Percentiles rank a stretch among this genome's conserved stretches.
phyloP scores from a whole-genome alignment of 1,140 invertebrate species.

The Solenopsis invicta region DNA sequence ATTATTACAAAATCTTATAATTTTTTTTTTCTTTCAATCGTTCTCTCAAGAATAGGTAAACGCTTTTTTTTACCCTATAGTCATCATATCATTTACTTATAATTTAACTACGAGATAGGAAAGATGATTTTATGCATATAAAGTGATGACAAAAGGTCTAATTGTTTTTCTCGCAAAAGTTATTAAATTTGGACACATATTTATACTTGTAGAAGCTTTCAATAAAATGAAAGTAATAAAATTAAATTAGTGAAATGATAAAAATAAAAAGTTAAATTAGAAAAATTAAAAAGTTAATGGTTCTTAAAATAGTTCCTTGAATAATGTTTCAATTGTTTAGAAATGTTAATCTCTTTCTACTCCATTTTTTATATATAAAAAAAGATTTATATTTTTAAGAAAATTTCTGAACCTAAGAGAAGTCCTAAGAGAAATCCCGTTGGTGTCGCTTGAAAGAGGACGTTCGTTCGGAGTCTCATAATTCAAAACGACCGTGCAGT shows the following conservation, averaged over 20 bases:
- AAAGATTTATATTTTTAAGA: not conserved
- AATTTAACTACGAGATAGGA: not conserved
- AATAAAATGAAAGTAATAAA: not conserved
- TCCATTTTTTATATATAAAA: not conserved
- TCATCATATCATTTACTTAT: not conserved
- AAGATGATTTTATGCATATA: not conserved
- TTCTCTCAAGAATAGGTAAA: not conserved
- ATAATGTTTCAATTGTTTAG: not conserved
- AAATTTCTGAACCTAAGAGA: constrained; percentile 19
- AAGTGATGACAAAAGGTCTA: not conserved
- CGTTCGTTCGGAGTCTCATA: constrained; percentile 13
- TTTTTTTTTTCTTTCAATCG: not conserved
- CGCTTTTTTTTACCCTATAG: not conserved
- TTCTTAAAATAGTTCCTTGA: not conserved
- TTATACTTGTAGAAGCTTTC: not conserved
- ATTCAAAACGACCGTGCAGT: constrained; percentile 38
- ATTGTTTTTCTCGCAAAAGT: not conserved
- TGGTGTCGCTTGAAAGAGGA: constrained; percentile 14
- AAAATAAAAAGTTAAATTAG: not conserved
- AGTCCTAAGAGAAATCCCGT: constrained; percentile 36
- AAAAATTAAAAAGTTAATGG: not conserved
- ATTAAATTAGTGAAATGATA: not conserved
- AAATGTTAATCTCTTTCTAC: no score
- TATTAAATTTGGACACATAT: not conserved
- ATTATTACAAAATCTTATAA: not conserved